Conservation (phyloP, 1,140 invertebrate species). For the Cydia splendana region DNA sequence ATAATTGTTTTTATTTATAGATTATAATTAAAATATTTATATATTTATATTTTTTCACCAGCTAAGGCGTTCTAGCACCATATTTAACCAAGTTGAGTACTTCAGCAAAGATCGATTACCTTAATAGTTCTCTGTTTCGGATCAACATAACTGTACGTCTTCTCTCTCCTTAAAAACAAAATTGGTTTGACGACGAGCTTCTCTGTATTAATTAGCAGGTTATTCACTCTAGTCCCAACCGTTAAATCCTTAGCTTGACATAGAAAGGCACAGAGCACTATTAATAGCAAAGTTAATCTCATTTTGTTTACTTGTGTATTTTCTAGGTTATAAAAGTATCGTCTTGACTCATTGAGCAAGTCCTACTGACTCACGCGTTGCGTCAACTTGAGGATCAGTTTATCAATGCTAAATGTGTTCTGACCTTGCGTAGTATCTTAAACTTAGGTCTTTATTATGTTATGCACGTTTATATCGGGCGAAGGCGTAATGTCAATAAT, state of each 20-base stretch:
- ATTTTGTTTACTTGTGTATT: conserved; percentile 52
- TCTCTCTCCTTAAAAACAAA: conserved; percentile 60
- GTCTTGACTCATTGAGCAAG: conserved; percentile 15
- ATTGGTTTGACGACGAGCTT: conserved; percentile 58
- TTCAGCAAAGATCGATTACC: conserved; percentile 44
- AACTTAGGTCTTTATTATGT: conserved; percentile 23
- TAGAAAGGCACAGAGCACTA: conserved; percentile 51
- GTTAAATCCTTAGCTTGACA: conserved; percentile 61
- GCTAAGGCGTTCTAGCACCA: too few relatives aligned
- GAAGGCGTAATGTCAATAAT: background rate
- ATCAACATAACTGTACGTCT: conserved; percentile 65
- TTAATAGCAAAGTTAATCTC: conserved; percentile 47
- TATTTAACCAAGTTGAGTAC: background rate
- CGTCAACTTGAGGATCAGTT: conserved; percentile 22
- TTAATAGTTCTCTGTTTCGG: conserved; percentile 65
- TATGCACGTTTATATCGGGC: background rate
- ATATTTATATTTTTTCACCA: too few relatives aligned
- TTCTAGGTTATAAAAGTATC: conserved; percentile 21
- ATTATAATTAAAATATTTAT: too few relatives aligned
- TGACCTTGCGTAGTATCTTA: conserved; percentile 17
- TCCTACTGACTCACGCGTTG: conserved; percentile 19
- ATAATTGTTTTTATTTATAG: too few relatives aligned
- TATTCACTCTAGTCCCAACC: conserved; percentile 62
- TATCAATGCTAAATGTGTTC: conserved; percentile 31
- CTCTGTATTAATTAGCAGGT: conserved; percentile 67